Evolutionary conservation across 2,888 invertebrate species (phyloP).

Genomic region (Abrostola triplasia): DNA sequence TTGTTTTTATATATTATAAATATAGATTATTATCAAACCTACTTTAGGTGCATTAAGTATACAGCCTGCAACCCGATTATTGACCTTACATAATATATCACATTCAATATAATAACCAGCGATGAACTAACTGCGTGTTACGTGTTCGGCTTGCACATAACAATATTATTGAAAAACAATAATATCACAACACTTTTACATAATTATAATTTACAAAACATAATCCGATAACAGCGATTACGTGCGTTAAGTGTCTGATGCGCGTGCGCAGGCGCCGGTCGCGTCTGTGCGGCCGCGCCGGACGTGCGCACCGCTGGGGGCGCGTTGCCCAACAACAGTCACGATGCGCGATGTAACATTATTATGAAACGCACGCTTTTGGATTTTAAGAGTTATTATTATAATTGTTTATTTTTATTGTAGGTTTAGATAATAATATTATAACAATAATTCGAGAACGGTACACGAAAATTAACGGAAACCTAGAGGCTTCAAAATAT

Average conservation of each 20-base stretch:
- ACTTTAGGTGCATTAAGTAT: too few species aligned
- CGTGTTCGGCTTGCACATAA: neutral
- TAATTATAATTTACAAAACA: constrained; percentile 6
- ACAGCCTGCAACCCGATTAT: too few species aligned
- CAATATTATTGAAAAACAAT: neutral
- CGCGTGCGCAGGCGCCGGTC: neutral
- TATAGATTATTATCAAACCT: too few species aligned
- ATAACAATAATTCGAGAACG: neutral
- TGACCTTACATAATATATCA: too few species aligned
- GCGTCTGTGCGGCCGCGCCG: too few species aligned
- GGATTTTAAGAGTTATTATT: too few species aligned
- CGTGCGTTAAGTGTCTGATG: constrained; percentile 15
- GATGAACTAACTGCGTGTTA: neutral
- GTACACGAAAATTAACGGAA: neutral
- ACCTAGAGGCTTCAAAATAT: too few species aligned
- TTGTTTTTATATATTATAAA: too few species aligned
- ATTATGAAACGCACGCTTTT: constrained; percentile 5
- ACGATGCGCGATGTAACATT: constrained; percentile 28
- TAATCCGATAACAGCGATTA: constrained; percentile 6
- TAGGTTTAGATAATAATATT: too few species aligned
- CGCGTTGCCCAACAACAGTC: constrained; percentile 36
- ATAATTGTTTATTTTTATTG: too few species aligned
- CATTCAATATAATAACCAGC: neutral
- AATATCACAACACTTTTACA: constrained; percentile 7
- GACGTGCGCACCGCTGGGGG: constrained; percentile 31